A percentile compares a stretch with the other conserved stretches of the same genome.
phyloP scores from a whole-genome alignment of 2,113 vertebrate genomes.

The Mormoops blainvillei region DNA sequence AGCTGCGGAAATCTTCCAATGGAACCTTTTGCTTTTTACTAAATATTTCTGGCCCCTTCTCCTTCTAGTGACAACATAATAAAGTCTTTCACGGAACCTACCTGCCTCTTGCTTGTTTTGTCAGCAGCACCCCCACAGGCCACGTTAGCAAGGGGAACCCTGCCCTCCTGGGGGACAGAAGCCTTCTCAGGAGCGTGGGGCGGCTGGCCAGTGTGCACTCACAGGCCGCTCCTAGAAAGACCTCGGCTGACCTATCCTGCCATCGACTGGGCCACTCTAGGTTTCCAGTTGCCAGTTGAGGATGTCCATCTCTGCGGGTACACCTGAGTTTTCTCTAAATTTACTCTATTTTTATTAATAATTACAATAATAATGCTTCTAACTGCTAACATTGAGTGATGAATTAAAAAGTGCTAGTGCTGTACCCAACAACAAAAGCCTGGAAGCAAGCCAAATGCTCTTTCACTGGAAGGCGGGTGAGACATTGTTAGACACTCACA shows the following conservation, averaged over 20 bases:
- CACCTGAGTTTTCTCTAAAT: neutral
- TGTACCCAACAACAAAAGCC: neutral
- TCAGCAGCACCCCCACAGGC: neutral
- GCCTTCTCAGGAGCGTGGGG: neutral
- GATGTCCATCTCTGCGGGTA: neutral
- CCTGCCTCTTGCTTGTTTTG: neutral
- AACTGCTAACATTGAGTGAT: neutral
- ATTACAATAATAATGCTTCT: neutral
- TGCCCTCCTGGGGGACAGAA: neutral
- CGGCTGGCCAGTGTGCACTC: neutral
- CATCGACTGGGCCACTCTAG: neutral
- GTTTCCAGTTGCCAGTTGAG: accelerated
- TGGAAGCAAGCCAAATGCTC: neutral
- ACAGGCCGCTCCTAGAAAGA: no score
- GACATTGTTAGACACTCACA: neutral
- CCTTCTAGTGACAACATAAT: neutral
- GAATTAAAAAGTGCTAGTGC: neutral
- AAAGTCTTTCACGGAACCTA: neutral
- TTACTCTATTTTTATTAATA: neutral
- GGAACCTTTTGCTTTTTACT: neutral
- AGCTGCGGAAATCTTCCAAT: neutral
- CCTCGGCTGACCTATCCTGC: neutral
- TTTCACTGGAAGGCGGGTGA: neutral
- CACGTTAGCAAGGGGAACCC: neutral
- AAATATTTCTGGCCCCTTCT: neutral